Evolutionary conservation across 2,888 invertebrate genomes (phyloP), one percentile per base, ranked within the genome.

Genomic region (Drosophila histrio): DNA sequence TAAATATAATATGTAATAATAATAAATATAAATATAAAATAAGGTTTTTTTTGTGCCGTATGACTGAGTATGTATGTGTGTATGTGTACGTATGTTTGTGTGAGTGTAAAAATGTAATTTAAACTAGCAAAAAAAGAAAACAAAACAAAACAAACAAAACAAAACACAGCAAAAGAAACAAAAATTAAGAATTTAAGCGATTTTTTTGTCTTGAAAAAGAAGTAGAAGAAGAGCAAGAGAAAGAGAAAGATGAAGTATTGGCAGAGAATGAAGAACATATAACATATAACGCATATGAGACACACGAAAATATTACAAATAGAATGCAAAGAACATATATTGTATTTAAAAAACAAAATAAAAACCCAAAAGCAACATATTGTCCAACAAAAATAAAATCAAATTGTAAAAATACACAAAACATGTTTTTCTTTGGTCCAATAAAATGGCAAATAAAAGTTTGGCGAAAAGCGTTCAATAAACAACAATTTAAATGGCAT

Each of bases 81-180:
- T 26, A 63, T 36, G 57, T 36, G 67, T 11, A 57, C 19, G 36
- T 24, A 46, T 8, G 57, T 22, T 58, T 17, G 57, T 8, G 49
- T 34, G 78, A 24, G 60, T 38, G 81, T 60, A 85, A 75, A 82
- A 88, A 82, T 82, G 88, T 88, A 82, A 82, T 86, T 87, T 73
- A 82, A 87, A 79, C 70, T 87, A 82, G 88, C 76, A 68, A 66
- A 87, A 62, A 52, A 46, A 59, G n/a, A n/a, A n/a, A n/a, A n/a
- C n/a, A 24, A 11, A 34, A 32, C 1, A 50, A 19, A 68, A 34
- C 3, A 36, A 26, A 9, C 28, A 54, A 34, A 11, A 44, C 36
- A 34, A 17, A 43, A 32, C 17, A 59, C 32, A 64, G 26, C 11
- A 13, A 24, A 1, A 38, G 6, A n/a, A 41, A 32, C 38, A 54